Conservation (phyloP, 2,888 invertebrate species). For the Drosophila tanythrix region DNA sequence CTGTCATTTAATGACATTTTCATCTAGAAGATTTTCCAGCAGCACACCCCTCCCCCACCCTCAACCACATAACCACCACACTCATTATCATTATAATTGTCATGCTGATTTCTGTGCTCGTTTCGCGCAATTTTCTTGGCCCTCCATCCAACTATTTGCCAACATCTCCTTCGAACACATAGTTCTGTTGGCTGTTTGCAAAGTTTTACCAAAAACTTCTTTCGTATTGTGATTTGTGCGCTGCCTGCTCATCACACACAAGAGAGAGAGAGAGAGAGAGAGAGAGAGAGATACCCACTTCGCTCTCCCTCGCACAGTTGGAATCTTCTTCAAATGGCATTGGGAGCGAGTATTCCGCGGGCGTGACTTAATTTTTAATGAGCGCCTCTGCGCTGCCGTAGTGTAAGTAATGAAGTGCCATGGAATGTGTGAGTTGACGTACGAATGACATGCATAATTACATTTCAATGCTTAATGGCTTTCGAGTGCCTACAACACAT, state of each 20-base stretch:
- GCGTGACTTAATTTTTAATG: constrained; percentile 62
- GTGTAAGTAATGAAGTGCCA: constrained; percentile 57
- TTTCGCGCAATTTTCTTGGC: constrained; percentile 34
- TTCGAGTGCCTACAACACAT: constrained; percentile 27
- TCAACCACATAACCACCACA: constrained; percentile 24
- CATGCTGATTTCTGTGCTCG: constrained; percentile 69
- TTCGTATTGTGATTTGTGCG: constrained; percentile 63
- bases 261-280: neutral
- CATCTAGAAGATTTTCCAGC: constrained; percentile 53
- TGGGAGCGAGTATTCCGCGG: constrained; percentile 25
- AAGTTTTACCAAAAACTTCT: constrained; percentile 63
- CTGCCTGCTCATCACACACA: constrained; percentile 14
- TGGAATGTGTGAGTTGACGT: constrained; percentile 56
- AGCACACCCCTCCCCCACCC: neutral
- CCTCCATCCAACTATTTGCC: constrained; percentile 49
- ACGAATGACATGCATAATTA: constrained; percentile 62
- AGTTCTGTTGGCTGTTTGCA: constrained; percentile 37
- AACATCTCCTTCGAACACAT: constrained; percentile 47
- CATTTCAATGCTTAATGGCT: constrained; percentile 46
- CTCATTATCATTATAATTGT: constrained; percentile 79
- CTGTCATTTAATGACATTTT: constrained; percentile 74
- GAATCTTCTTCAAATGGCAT: constrained; percentile 29
- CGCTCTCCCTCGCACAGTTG: neutral
- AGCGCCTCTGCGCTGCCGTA: constrained; percentile 29
- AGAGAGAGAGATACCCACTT: neutral